phyloP scores from a whole-genome alignment of 2,888 invertebrate genomes.

The Pseudolycoriella hygida region DNA sequence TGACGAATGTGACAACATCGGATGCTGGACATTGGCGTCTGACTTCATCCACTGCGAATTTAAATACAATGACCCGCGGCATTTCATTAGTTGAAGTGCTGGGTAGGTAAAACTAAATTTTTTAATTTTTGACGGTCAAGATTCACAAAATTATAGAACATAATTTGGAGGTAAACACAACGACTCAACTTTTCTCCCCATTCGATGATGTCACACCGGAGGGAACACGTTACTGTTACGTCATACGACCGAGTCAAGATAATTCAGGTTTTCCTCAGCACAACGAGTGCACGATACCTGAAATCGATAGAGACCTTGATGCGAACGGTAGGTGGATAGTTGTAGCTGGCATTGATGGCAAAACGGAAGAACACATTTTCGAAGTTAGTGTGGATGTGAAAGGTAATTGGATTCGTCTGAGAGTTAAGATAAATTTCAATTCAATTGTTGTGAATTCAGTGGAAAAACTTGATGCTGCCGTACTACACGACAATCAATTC shows the following conservation, averaged over 20 bases:
- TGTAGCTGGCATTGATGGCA: conserved; percentile 29
- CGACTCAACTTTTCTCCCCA: too few relatives aligned
- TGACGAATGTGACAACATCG: too few relatives aligned
- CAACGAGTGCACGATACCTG: conserved; percentile 28
- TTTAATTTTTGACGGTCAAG: too few relatives aligned
- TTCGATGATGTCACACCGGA: background rate
- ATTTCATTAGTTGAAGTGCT: too few relatives aligned
- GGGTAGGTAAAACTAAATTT: too few relatives aligned
- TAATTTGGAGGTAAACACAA: too few relatives aligned
- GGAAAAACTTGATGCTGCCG: background rate
- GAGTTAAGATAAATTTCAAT: background rate
- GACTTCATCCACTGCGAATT: too few relatives aligned
- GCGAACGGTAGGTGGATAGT: conserved; percentile 33
- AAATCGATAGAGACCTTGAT: conserved; percentile 28
- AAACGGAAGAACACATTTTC: conserved; percentile 27
- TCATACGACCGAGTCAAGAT: conserved; percentile 4
- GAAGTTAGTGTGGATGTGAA: conserved; percentile 23
- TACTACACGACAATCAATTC: background rate
- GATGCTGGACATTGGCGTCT: too few relatives aligned
- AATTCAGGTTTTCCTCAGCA: conserved; percentile 16
- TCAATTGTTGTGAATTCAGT: conserved; percentile 1
- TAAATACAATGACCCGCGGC: too few relatives aligned
- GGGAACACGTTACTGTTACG: conserved; percentile 8
- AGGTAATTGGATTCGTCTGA: conserved; percentile 9
- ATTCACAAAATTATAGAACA: too few relatives aligned